Evolutionary conservation across 2,888 invertebrate species (phyloP), one percentile per base, ranked within the genome.

Genomic region (Alsophila aescularia): DNA sequence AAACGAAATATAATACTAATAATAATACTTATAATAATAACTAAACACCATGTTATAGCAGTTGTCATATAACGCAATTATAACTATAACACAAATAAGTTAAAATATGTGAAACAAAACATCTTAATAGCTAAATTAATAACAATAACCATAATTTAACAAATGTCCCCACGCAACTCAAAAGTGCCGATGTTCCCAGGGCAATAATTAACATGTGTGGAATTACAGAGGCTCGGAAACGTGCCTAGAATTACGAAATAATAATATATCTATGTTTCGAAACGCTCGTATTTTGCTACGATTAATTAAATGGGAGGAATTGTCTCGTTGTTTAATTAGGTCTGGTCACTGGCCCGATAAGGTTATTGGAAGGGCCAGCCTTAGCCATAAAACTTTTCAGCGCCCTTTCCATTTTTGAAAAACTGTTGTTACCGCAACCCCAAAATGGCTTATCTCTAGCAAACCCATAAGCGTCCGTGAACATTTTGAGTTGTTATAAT

Each of bases 131-230:
- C 41, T 36, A 36, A 47, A 41, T 52, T 52, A 52, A 47, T 39
- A 39, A 21, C 40, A 40, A 54, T 60, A 54, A 54, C 39, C 49
- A 51, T 57, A 54, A 61, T 57, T 64, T 53, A 40, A 42, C 43
- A 55, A 57, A 60, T 48, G 57, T 57, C 58, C 54, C 57, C 55
- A 55, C 50, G 40, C 52, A 54, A 49, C 41, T 24, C 16, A 10
- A 34, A 40, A 52, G 52, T 31, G 31, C 36, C 47, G n/a, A 37
- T 63, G 56, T 59, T 64, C 64, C 64, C 60, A 55, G 50, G 55
- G 57, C 34, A 51, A 54, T 52, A 58, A 57, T 57, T 39, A 55
- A 59, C 61, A 58, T 60, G 51, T 56, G 55, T 52, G 58, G 55
- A 52, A 42, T 52, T 60, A 58, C 8, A 24, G 27, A 43, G 36